A percentile compares a stretch with the other conserved stretches of the same genome.
phyloP scores from a whole-genome alignment of 2,888 invertebrate genomes.

The Leptothorax acervorum region DNA sequence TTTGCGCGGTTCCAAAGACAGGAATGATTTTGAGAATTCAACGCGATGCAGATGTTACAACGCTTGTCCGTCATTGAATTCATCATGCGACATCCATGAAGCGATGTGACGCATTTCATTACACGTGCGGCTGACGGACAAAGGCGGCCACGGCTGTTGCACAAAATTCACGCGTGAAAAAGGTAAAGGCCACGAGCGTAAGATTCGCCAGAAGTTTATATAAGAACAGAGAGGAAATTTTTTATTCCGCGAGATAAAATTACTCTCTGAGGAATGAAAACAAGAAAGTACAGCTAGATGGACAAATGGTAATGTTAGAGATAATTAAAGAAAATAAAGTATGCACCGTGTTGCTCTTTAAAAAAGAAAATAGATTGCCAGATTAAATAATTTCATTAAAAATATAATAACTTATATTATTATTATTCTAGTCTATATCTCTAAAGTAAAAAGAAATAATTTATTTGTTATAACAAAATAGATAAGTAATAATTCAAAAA shows the following conservation, averaged over 20 bases:
- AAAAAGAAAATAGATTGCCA: background rate
- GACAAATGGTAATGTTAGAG: background rate
- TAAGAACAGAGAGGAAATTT: background rate
- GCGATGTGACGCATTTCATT: slow-evolving; percentile 38
- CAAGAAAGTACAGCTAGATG: background rate
- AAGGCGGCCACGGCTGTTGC: slow-evolving; percentile 25
- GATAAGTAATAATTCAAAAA: background rate
- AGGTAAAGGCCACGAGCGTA: background rate
- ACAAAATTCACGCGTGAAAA: slow-evolving; percentile 24
- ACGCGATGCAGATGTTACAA: slow-evolving; percentile 15
- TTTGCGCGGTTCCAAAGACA: background rate
- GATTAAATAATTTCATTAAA: background rate
- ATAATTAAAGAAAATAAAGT: background rate
- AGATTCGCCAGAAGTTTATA: background rate
- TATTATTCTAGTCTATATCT: background rate
- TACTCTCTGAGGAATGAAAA: background rate
- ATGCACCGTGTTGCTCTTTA: background rate
- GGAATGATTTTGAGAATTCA: slow-evolving; percentile 14
- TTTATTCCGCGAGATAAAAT: slow-evolving; percentile 14
- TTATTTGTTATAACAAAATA: background rate
- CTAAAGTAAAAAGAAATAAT: background rate
- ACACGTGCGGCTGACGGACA: slow-evolving; percentile 22
- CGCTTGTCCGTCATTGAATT: slow-evolving; percentile 15
- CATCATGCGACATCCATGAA: slow-evolving; percentile 19
- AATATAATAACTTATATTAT: background rate